These are phyloP conservation scores for Stomatorhinus ivindoensis DNA, from an alignment of 2,113 vertebrate species.

Conservation along the genomic window DNA sequence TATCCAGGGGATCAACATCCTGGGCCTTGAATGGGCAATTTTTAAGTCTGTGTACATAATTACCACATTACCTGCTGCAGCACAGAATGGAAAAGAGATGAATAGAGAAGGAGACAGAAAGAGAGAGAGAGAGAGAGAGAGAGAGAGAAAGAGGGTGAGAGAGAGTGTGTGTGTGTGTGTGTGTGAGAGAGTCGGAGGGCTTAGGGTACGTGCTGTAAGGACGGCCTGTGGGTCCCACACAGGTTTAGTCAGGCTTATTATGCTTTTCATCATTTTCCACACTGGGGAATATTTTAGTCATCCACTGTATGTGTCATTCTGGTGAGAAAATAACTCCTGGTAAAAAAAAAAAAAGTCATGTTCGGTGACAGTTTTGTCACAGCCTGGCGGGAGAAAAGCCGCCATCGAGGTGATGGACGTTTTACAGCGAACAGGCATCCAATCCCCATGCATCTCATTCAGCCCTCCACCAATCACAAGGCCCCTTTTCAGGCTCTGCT, in stretches of 20 bases:
- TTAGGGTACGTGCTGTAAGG: neutral
- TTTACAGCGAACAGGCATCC: neutral
- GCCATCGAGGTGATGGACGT: neutral
- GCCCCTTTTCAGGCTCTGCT: neutral
- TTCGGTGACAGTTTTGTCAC: neutral
- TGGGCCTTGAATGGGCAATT: neutral
- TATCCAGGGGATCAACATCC: neutral
- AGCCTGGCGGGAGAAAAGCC: neutral
- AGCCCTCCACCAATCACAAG: neutral
- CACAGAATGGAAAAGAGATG: neutral
- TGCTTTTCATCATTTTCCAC: neutral
- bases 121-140: neutral
- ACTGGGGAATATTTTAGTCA: conserved; percentile 2
- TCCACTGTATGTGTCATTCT: conserved; percentile 3
- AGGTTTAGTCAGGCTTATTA: neutral
- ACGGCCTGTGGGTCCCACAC: neutral
- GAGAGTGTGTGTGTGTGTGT: neutral
- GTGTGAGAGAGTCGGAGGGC: neutral
- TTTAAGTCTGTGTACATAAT: neutral
- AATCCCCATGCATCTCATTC: neutral
- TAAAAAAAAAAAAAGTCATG: neutral
- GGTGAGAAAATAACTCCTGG: neutral
- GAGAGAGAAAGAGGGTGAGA: neutral
- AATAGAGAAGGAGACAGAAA: neutral
- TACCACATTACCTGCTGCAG: neutral